Evolutionary conservation across 1,140 invertebrate species (phyloP).

Genomic region (Sweltsa coloradensis): DNA sequence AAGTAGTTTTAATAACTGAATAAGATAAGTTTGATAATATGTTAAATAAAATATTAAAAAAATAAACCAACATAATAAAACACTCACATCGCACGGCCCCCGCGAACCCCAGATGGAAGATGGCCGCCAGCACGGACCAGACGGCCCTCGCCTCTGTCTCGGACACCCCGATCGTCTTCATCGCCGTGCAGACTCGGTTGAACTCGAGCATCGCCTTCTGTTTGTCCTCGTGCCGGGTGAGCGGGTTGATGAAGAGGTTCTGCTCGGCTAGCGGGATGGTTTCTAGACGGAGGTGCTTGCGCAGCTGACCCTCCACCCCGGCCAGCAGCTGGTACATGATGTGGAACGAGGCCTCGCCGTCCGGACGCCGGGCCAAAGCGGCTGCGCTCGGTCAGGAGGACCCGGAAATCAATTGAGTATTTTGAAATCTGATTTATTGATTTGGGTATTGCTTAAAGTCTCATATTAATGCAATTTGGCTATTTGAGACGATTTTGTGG

Average conservation of each 20-base stretch:
- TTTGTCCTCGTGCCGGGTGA: conserved; percentile 57
- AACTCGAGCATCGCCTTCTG: conserved; percentile 67
- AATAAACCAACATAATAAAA: background rate
- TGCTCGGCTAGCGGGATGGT: conserved; percentile 58
- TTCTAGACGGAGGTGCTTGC: conserved; percentile 73
- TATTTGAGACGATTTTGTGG: too few species aligned
- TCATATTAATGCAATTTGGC: too few species aligned
- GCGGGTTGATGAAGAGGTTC: conserved; percentile 64
- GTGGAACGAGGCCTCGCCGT: conserved; percentile 68
- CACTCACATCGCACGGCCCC: conserved; percentile 50
- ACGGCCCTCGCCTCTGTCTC: conserved; percentile 69
- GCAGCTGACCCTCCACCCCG: conserved; percentile 59
- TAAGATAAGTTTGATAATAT: too few species aligned
- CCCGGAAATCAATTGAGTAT: too few species aligned
- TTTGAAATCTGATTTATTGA: too few species aligned
- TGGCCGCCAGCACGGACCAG: conserved; percentile 76
- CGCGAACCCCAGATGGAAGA: conserved; percentile 84
- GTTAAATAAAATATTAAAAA: too few species aligned
- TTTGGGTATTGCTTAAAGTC: too few species aligned
- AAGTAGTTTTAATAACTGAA: too few species aligned
- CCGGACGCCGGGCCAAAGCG: conserved; percentile 51
- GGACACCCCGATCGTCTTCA: conserved; percentile 58
- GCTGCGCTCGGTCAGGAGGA: conserved; percentile 60
- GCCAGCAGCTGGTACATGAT: conserved; percentile 71
- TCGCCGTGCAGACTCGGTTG: conserved; percentile 56